Evolutionary conservation across 2,888 invertebrate species (phyloP), one percentile per base, ranked within the genome.

Genomic region (Idaea straminata): DNA sequence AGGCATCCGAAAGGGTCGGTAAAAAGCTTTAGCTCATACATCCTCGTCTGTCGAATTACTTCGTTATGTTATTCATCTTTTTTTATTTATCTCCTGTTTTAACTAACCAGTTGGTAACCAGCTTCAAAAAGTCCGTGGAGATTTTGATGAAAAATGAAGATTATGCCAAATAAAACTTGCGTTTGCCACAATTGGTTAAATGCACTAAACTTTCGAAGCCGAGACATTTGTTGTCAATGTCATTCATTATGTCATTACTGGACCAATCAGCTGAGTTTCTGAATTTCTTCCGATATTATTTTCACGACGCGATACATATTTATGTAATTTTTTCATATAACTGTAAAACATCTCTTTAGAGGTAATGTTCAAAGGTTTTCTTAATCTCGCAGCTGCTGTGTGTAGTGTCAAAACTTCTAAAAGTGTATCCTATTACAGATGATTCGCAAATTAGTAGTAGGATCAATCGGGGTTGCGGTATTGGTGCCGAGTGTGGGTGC

Each of bases 381-480:
- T 59, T 59, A 59, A 59, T 15, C 3, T 2, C 35, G 13, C 15
- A 57, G 16, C 57, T 6, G 47, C 25, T 16, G 10, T 61, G 36
- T 64, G 0, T 36, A 61, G 38, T 58, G 35, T 60, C 38, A 7
- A n/a, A 34, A 57, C 34, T 15, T 47, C 15, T 63, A 0, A 61
- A 57, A 36, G 35, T 69, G 61, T 63, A 64, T 72, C 62, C 67
- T 71, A 71, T 69, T 73, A 66, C 74, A 92, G 92, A 92, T 93
- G 91, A 77, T 92, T 69, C 88, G 92, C 75, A 90, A 87, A 84
- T 79, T 91, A 77, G 85, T 88, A 66, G 68, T 91, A 74, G 88
- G 90, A 59, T 83, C 91, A 63, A 79, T 91, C 60, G 74, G 88
- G 69, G 74, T 87, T 67, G 83, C 84, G 69, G 82, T 84, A 10